These are phyloP conservation scores for Notarius quadriscutis DNA, from an alignment of 2,113 vertebrate species.

Conservation along the genomic window DNA sequence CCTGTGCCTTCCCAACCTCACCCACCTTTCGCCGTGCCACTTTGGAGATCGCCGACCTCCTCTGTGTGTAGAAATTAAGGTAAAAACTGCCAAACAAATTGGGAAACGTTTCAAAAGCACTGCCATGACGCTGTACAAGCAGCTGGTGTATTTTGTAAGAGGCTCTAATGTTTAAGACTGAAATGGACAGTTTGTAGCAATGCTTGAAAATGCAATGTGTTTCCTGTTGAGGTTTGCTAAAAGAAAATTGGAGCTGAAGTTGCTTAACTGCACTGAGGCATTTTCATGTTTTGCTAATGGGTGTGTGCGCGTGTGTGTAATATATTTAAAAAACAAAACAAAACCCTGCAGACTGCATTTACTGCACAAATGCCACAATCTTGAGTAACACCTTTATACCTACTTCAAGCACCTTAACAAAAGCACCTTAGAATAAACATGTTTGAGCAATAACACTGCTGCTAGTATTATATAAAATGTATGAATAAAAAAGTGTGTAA, in stretches of 20 bases:
- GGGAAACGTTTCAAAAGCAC: background rate
- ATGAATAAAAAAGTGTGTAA: too few species aligned
- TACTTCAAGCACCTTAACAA: too few species aligned
- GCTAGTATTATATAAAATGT: too few species aligned
- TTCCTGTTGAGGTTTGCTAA: background rate
- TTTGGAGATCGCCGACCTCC: slow-evolving; percentile 82
- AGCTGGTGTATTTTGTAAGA: background rate
- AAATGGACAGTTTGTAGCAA: background rate
- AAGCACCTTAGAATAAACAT: too few species aligned
- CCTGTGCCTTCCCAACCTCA: slow-evolving; percentile 93
- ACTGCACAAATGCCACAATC: too few species aligned
- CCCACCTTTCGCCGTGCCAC: slow-evolving; percentile 78
- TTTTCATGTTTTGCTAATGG: background rate
- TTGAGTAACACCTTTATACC: too few species aligned
- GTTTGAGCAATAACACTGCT: too few species aligned
- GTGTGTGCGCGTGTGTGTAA: too few species aligned
- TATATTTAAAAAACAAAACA: too few species aligned
- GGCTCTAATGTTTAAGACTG: background rate
- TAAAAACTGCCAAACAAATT: slow-evolving; percentile 53
- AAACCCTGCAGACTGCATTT: too few species aligned
- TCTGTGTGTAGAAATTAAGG: slow-evolving; percentile 97
- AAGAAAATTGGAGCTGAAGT: background rate
- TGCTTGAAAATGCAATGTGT: background rate
- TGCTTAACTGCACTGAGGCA: background rate
- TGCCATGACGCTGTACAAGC: too few species aligned